Conservation (phyloP, 2,113 vertebrate genomes). For the Egretta garzetta region DNA sequence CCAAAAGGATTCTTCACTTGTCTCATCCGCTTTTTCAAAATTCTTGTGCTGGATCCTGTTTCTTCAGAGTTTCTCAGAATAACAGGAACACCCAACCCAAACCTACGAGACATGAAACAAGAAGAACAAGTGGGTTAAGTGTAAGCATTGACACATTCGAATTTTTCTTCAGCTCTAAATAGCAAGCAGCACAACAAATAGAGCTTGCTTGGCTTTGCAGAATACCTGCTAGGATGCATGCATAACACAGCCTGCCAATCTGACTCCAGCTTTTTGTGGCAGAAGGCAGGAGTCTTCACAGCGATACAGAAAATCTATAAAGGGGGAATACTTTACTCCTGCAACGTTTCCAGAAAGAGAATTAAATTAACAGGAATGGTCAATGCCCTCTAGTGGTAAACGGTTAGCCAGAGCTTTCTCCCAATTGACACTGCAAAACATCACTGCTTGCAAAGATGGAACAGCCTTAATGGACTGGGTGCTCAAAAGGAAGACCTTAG, state of each 20-base stretch:
- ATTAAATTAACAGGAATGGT: not conserved
- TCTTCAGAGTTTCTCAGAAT: slow-evolving; percentile 93
- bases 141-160: not conserved
- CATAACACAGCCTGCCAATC: not conserved
- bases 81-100: slow-evolving; percentile 91
- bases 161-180: not conserved
- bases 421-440: not conserved
- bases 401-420: not conserved
- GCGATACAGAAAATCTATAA: not conserved
- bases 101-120: slow-evolving; percentile 76
- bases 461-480: not conserved
- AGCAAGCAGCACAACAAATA: not conserved
- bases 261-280: not conserved
- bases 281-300: not conserved
- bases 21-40: slow-evolving; percentile 90
- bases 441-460: not conserved
- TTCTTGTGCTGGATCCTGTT: slow-evolving; percentile 73
- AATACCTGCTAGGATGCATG: not conserved
- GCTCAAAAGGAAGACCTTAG: not conserved
- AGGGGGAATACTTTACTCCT: not conserved
- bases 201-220: not conserved
- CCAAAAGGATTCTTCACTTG: slow-evolving; percentile 94
- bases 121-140: not conserved
- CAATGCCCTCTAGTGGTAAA: slow-evolving; percentile 40
- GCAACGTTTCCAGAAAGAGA: not conserved